Evolutionary conservation across 2,888 invertebrate genomes (phyloP), one percentile per base, ranked within the genome.

Genomic region (Morpho deidamia): DNA sequence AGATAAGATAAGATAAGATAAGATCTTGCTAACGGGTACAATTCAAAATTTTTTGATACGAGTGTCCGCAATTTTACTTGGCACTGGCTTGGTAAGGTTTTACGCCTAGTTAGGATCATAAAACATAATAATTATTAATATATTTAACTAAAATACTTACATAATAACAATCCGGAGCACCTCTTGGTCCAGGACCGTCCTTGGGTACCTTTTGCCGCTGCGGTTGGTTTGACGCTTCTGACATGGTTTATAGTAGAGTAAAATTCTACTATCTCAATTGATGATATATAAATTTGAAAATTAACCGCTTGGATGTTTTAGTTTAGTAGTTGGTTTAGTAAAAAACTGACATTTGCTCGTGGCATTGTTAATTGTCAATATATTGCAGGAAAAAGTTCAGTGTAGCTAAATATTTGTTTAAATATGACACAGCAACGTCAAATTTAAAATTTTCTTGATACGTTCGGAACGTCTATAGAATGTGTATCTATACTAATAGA

Each of bases 121-220:
- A 3, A 1, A 23, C 23, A 5, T 23, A 23, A 23, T 23, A 23
- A 23, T 23, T 5, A 23, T 23, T 23, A 23, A 5, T 0, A n/a
- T n/a, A n/a, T n/a, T n/a, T n/a, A 23, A 23, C 23, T 23, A 23
- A 23, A 10, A 7, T 53, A 70, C 81, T 72, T 60, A 84, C 88
- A 61, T 88, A 85, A 42, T 87, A 87, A 53, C 80, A 81, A 11
- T 87, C 87, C 0, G 78, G 81, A 0, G 57, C 72, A 0, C 87
- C 87, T 11, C 83, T 70, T 0, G 87, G 87, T 0, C 88, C 88
- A 0, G 65, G 65, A 0, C 87, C 87, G 49, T 88, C 87, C 60
- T 82, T 82, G 0, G 87, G 85, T 32, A 75, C 64, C 43, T 69
- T 76, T 46, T 72, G 71, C 1, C 72, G 59, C 4, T 60, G 64